Evolutionary conservation across 2,888 invertebrate genomes (phyloP), one percentile per base, ranked within the genome.

Genomic region (Toxonevra muliebris): DNA sequence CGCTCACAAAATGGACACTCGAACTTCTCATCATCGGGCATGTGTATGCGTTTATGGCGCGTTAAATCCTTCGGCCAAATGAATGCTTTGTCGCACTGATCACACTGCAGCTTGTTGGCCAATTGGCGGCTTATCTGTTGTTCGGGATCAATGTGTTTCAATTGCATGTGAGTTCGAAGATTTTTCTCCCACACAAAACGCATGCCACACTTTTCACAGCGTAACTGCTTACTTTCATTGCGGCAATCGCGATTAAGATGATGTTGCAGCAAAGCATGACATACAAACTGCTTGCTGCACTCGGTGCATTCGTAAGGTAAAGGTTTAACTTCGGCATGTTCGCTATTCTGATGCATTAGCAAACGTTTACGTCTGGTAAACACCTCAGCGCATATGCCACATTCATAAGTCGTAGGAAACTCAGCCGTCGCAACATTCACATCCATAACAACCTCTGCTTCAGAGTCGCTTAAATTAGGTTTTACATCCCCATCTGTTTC

Each of bases 11-110:
- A 81, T 8, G 87, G 85, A 72, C 89, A 90, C 74, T 89, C 87
- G 72, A 86, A 89, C 58, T 85, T 84, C 71, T 88, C 88, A 63
- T 87, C 87, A 53, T 85, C 81, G 0, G 87, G 87, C 76, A 87
- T 86, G 79, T 91, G 91, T n/a, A 88, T 85, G 75, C 89, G 89
- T 20, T 88, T 87, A 80, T 92, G 92, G 61, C 90, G 87, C 0
- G 88, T 88, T 11, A 92, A 85, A 76, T 89, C 87, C 73, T 90
- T 91, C 61, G 89, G 88, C 81, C 91, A 90, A 79, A 75, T 87
- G 82, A 91, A 92, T 8, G 87, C 87, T 80, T 89, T 90, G 42
- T 88, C 88, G 76, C 92, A 92, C 7, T 88, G 88, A 42, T 88
- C 87, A 79, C 91, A 92, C 58, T 88, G 87, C 73, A 86, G 86